Evolutionary conservation across 1,140 invertebrate genomes (phyloP).

Genomic region (Rhopalosiphum maidis): DNA sequence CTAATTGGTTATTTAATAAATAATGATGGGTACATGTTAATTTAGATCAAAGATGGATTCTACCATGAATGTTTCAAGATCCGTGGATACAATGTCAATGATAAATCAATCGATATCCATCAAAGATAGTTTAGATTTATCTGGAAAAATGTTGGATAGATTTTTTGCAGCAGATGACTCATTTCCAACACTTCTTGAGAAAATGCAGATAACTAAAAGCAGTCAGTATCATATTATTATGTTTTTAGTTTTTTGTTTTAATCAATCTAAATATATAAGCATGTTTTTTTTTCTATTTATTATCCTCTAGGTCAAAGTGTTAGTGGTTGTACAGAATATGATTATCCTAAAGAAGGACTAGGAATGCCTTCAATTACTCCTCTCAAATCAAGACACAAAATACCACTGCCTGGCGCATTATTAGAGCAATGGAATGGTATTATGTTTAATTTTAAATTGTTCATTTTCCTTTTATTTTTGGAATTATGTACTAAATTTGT

Average conservation of each 20-base stretch:
- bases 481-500: neutral
- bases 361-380: constrained; percentile 76
- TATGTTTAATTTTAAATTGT: constrained; percentile 66
- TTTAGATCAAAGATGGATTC: neutral
- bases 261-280: neutral
- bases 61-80: constrained; percentile 41
- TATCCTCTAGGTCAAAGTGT: constrained; percentile 65
- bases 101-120: constrained; percentile 33
- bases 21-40: neutral
- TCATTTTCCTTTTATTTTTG: constrained; percentile 54
- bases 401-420: constrained; percentile 89
- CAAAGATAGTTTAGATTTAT: constrained; percentile 72
- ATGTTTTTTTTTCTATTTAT: neutral
- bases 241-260: neutral
- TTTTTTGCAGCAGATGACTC: constrained; percentile 73
- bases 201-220: constrained; percentile 65
- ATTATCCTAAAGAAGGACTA: constrained; percentile 82
- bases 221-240: constrained; percentile 62
- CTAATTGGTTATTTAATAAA: neutral
- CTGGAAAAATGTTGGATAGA: constrained; percentile 76
- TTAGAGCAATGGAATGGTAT: constrained; percentile 93
- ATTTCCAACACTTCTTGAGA: constrained; percentile 72
- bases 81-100: constrained; percentile 35
- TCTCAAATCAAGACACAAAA: constrained; percentile 80
- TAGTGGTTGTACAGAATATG: constrained; percentile 87